Evolutionary conservation across 2,797 vertebrate species (phyloP), one percentile per base, ranked within the genome.

Genomic region (Scarus forsteni): DNA sequence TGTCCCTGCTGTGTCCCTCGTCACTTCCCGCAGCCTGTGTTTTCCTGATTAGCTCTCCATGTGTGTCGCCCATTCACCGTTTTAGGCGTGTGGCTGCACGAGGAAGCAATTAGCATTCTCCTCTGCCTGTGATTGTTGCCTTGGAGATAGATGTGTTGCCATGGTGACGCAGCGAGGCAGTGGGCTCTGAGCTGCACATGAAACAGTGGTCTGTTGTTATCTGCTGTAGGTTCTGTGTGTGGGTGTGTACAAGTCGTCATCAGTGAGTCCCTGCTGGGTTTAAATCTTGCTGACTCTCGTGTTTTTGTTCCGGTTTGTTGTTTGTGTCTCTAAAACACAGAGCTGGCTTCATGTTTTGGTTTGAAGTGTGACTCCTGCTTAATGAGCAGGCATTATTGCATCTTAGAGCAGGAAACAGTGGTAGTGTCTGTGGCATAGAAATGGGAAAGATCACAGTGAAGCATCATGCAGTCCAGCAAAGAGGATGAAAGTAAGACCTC

Each of bases 71-170:
- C 38, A 3, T 52, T 69, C 43, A 58, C 53, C 66, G 1, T 80
- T 69, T 90, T 54, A 63, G 63, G 71, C 64, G 46, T 75, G 70
- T 11, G 52, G 67, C 70, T 88, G 74, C 67, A 72, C 69, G 63
- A 84, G 65, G 73, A 87, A 72, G 57, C 85, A 84, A 84, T 89
- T 88, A 87, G 83, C 82, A 88, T 85, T 86, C 79, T 71, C 57
- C 80, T 90, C 85, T 81, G 85, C 86, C 88, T 87, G 85, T 90
- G 79, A 88, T 81, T 68, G 81, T 90, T 90, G 84, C 86, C 12
- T 85, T 87, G 85, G 88, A 69, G 85, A 90, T 84, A 51, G 51
- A 67, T 84, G 84, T 73, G 86, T 91, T 89, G 46, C 89, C 79
- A 88, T 89, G 84, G 86, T 12, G 60, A 88, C 50, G 43, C 53